phyloP scores from a whole-genome alignment of 2,113 vertebrate species.

The Aspiorhynchus laticeps region DNA sequence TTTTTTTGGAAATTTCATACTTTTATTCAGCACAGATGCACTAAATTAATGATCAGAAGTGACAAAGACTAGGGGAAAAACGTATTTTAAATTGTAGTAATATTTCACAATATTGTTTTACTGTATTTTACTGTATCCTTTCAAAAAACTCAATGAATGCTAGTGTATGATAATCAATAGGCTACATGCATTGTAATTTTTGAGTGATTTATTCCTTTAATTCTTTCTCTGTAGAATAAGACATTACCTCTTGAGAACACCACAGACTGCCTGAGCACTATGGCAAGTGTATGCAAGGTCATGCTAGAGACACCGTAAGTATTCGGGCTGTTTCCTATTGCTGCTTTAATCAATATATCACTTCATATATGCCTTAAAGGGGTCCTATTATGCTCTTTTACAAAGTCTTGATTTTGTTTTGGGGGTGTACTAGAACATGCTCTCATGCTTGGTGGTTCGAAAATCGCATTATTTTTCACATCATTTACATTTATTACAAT shows the following conservation, averaged over 20 bases:
- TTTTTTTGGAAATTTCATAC: not conserved
- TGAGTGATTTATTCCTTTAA: not conserved
- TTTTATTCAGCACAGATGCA: not conserved
- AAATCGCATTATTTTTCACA: no score
- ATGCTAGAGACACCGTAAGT: conserved; percentile 99
- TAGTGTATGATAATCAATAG: not conserved
- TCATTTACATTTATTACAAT: no score
- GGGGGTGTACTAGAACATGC: no score
- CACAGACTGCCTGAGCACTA: conserved; percentile 97
- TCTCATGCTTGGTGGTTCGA: no score
- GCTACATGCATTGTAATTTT: not conserved
- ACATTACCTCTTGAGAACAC: conserved; percentile 97
- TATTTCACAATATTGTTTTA: no score
- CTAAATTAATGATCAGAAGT: not conserved
- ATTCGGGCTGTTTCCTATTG: not conserved
- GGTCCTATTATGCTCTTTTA: no score
- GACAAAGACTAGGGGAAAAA: no score
- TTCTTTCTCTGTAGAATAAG: conserved; percentile 83
- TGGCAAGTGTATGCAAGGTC: conserved; percentile 98
- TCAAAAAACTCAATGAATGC: not conserved
- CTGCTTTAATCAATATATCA: not conserved
- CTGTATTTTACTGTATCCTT: not conserved
- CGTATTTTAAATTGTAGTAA: no score
- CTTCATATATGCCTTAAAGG: no score
- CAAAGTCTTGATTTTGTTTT: no score